Conservation (phyloP, 2,888 invertebrate genomes). For the Malacosoma neustria region DNA sequence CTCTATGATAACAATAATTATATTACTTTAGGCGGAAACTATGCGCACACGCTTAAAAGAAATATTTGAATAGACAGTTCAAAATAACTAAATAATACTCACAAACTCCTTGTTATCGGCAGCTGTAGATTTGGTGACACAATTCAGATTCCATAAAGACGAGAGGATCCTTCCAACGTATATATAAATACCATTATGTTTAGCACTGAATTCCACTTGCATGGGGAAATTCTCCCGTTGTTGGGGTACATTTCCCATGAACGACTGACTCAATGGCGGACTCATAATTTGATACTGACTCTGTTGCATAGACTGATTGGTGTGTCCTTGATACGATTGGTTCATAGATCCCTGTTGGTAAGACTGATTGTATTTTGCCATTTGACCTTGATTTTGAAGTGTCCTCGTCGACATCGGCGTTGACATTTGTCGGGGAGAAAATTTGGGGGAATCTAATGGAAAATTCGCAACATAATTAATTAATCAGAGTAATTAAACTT, state of each 20-base stretch:
- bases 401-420: constrained; percentile 61
- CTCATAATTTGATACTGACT: constrained; percentile 48
- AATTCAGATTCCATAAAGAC: constrained; percentile 90
- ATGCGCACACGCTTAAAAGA: too few species aligned
- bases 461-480: too few species aligned
- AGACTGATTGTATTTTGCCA: constrained; percentile 46
- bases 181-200: constrained; percentile 95
- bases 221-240: constrained; percentile 49
- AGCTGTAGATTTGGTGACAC: constrained; percentile 76
- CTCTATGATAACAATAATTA: too few species aligned
- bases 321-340: constrained; percentile 44
- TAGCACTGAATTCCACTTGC: constrained; percentile 76
- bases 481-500: too few species aligned
- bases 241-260: constrained; percentile 46
- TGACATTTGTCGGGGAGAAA: constrained; percentile 65
- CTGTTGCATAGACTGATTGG: constrained; percentile 42
- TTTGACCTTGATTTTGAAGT: constrained; percentile 35
- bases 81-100: constrained; percentile 33
- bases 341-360: constrained; percentile 45
- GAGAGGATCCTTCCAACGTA: constrained; percentile 91
- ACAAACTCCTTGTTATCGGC: constrained; percentile 75
- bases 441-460: constrained; percentile 55
- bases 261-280: constrained; percentile 54
- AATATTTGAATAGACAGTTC: background rate
- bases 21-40: too few species aligned